Conservation (phyloP, 2,797 vertebrate species). For the Peromyscus nudipes region DNA sequence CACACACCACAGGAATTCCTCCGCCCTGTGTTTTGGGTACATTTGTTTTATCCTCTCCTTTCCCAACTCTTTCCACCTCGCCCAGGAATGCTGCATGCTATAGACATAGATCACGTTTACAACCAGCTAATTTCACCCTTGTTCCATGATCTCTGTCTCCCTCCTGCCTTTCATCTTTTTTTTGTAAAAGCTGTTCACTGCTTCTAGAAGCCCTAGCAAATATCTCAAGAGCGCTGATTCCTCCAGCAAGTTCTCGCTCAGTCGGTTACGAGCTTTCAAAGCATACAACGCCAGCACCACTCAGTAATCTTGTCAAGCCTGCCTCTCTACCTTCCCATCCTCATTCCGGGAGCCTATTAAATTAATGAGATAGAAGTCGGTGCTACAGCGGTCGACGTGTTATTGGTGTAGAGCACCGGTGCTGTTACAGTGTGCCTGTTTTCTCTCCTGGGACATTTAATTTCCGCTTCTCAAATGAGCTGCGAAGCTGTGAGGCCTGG, state of each 20-base stretch:
- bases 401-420: conserved; percentile 88
- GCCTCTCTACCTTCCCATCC: conserved; percentile 86
- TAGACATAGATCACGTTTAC: conserved; percentile 29
- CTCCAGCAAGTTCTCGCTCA: conserved; percentile 57
- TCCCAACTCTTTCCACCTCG: conserved; percentile 20
- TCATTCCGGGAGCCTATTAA: conserved; percentile 92
- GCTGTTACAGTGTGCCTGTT: conserved; percentile 89
- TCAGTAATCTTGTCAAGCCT: conserved; percentile 85
- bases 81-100: neutral
- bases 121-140: conserved; percentile 73
- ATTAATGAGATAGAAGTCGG: conserved; percentile 94
- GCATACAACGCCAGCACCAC: conserved; percentile 64
- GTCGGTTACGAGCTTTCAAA: neutral
- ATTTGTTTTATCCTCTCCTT: conserved; percentile 58
- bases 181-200: neutral
- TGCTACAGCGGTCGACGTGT: conserved; percentile 88
- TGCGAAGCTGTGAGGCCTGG: conserved; percentile 92
- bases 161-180: neutral
- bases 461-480: conserved; percentile 98
- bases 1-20: neutral
- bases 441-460: conserved; percentile 95
- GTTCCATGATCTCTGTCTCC: neutral
- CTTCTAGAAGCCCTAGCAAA: conserved; percentile 65
- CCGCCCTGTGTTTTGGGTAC: conserved; percentile 11
- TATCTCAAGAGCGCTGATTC: conserved; percentile 57